These are phyloP conservation scores for Clarias pachynema DNA, from an alignment of 2,797 vertebrate species.

Conservation along the genomic window DNA sequence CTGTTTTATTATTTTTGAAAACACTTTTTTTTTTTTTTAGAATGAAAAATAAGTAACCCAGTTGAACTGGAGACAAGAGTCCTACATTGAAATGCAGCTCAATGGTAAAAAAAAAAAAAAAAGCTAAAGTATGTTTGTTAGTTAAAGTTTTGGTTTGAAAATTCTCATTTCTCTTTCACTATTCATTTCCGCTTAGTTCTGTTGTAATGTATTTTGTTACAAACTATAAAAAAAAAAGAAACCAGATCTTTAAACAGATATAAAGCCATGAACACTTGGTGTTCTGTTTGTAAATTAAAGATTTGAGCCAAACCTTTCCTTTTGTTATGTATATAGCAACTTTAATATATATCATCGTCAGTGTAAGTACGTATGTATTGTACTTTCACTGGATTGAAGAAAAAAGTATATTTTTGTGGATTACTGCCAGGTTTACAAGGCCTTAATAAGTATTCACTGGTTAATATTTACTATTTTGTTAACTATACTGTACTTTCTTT, in stretches of 20 bases:
- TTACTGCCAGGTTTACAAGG: slow-evolving; percentile 94
- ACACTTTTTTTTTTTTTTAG: slow-evolving; percentile 26
- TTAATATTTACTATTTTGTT: slow-evolving; percentile 96
- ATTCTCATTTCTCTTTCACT: slow-evolving; percentile 77
- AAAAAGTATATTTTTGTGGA: slow-evolving; percentile 99
- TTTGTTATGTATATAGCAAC: slow-evolving; percentile 82
- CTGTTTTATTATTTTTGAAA: not conserved
- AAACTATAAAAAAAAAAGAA: slow-evolving; percentile 79
- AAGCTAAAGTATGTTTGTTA: slow-evolving; percentile 96
- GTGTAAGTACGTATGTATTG: slow-evolving; percentile 91
- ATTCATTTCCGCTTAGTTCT: slow-evolving; percentile 77
- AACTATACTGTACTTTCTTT: slow-evolving; percentile 91
- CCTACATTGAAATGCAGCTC: slow-evolving; percentile 84
- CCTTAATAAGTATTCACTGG: slow-evolving; percentile 93
- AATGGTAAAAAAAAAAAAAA: slow-evolving; percentile 77
- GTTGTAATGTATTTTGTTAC: slow-evolving; percentile 84
- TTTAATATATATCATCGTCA: slow-evolving; percentile 93
- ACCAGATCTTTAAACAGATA: slow-evolving; percentile 88
- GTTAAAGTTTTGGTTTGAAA: slow-evolving; percentile 86
- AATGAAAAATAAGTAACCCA: slow-evolving; percentile 61
- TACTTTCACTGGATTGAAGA: slow-evolving; percentile 88
- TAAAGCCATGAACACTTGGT: slow-evolving; percentile 99
- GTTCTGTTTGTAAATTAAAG: slow-evolving; percentile 94
- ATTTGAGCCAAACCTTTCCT: slow-evolving; percentile 92
- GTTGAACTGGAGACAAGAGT: slow-evolving; percentile 73